phyloP scores from a whole-genome alignment of 2,113 vertebrate species.

The Oncorhynchus clarkii region DNA sequence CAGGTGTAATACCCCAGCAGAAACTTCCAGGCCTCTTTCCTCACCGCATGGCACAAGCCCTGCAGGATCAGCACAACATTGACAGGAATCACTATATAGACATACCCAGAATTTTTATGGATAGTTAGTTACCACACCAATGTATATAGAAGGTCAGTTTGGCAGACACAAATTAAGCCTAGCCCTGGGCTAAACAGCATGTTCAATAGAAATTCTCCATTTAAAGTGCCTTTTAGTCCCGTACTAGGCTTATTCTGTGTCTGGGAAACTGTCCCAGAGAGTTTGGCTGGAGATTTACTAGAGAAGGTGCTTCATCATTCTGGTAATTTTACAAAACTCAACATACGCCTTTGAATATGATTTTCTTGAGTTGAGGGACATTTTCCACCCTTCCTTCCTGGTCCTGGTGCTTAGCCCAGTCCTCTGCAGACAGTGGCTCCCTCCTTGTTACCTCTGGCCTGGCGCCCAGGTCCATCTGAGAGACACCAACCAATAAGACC shows the following conservation, averaged over 20 bases:
- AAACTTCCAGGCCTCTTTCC: conserved; percentile 94
- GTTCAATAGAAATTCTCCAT: too few species aligned
- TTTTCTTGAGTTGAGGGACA: conserved; percentile 76
- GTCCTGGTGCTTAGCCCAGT: conserved; percentile 85
- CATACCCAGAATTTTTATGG: too few species aligned
- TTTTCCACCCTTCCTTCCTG: conserved; percentile 83
- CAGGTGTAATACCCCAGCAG: conserved; percentile 91
- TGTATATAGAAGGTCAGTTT: not conserved
- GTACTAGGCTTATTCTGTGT: too few species aligned
- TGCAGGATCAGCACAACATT: conserved; percentile 52
- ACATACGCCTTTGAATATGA: conserved; percentile 91
- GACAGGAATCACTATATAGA: not conserved
- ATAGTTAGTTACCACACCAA: not conserved
- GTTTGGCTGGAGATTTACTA: too few species aligned
- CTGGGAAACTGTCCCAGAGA: too few species aligned
- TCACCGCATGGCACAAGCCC: conserved; percentile 87
- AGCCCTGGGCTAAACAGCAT: too few species aligned
- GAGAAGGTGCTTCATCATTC: too few species aligned
- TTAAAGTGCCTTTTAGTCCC: too few species aligned
- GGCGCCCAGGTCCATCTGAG: conserved; percentile 87
- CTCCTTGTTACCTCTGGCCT: conserved; percentile 83
- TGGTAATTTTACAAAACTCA: not conserved
- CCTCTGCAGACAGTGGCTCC: conserved; percentile 81
- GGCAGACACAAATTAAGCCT: too few species aligned
- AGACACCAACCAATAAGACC: conserved; percentile 11